Evolutionary conservation across 2,888 invertebrate species (phyloP), one percentile per base, ranked within the genome.

Genomic region (Hoplodrina blanda): DNA sequence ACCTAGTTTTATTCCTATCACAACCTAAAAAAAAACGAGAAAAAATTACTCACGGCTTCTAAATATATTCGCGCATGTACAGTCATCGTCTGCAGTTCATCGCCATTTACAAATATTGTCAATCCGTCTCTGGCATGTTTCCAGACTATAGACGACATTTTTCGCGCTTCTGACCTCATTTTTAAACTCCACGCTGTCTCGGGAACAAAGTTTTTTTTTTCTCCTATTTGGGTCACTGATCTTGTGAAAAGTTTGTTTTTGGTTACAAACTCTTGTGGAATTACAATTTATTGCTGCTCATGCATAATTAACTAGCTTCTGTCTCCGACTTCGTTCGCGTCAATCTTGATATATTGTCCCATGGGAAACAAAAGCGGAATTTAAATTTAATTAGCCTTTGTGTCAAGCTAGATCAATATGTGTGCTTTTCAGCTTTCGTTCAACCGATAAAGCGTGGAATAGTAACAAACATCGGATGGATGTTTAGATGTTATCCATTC

Each of bases 91-190:
- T 69, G 78, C 83, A 84, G 90, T 91, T 88, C 88, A 87, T 86
- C 90, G 91, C 89, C 91, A 90, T 91, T 91, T 91, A 87, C 87
- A 86, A 88, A 85, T 85, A 86, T 85, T 85, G 87, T 88, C 85
- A 81, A 81, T 81, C 80, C 75, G 76, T 50, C 69, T 62, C 83
- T 93, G 94, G 94, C 91, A 69, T n/a, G 25, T n/a, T 76, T 91
- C 94, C 94, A 94, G 65, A 73, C 69, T 68, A 76, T 82, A 78
- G 87, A 85, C 84, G 92, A 91, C 93, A 93, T 91, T 91, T 91
- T 93, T 93, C 88, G 91, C 93, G 89, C 73, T 86, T 81, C 79
- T 92, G 93, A 92, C 94, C 94, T 83, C 80, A 86, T 90, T 92
- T 88, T 87, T 84, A 70, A 84, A 78, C 87, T 77, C 91, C 94